These are phyloP conservation scores for Trematomus bernacchii DNA, from an alignment of 2,797 vertebrate species.

Conservation along the genomic window DNA sequence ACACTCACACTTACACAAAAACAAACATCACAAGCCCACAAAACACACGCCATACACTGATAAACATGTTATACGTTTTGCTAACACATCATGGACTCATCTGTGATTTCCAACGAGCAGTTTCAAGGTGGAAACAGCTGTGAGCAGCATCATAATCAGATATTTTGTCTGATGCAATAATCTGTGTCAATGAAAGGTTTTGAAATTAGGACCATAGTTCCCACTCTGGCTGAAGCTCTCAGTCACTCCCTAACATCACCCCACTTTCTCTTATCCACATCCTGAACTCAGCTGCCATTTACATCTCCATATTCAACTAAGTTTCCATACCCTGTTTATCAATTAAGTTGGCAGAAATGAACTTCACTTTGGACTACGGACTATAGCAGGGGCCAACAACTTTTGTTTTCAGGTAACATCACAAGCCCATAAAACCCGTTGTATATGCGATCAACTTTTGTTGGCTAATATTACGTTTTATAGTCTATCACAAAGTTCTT, in stretches of 20 bases:
- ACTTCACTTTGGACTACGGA: too few relatives aligned
- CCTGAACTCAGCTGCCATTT: background rate
- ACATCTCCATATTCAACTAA: background rate
- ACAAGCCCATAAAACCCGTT: too few relatives aligned
- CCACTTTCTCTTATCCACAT: background rate
- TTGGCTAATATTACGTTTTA: background rate
- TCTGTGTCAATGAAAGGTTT: constrained; percentile 61
- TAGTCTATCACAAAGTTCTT: background rate
- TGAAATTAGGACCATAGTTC: constrained; percentile 70
- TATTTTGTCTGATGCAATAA: constrained; percentile 58
- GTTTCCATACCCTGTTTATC: background rate
- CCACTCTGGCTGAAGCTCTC: constrained; percentile 42
- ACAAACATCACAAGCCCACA: background rate
- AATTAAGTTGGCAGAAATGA: background rate
- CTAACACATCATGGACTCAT: background rate
- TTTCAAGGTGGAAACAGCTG: constrained; percentile 18
- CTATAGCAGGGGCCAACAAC: background rate
- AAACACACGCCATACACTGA: background rate
- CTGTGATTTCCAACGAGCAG: background rate
- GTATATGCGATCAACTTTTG: too few relatives aligned
- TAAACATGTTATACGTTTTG: too few relatives aligned
- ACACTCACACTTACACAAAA: background rate
- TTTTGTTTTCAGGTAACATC: too few relatives aligned
- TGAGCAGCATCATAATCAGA: constrained; percentile 46
- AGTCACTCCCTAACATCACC: constrained; percentile 1